These are phyloP conservation scores for Dasyornis broadbenti DNA, from an alignment of 2,113 vertebrate species.

Conservation along the genomic window DNA sequence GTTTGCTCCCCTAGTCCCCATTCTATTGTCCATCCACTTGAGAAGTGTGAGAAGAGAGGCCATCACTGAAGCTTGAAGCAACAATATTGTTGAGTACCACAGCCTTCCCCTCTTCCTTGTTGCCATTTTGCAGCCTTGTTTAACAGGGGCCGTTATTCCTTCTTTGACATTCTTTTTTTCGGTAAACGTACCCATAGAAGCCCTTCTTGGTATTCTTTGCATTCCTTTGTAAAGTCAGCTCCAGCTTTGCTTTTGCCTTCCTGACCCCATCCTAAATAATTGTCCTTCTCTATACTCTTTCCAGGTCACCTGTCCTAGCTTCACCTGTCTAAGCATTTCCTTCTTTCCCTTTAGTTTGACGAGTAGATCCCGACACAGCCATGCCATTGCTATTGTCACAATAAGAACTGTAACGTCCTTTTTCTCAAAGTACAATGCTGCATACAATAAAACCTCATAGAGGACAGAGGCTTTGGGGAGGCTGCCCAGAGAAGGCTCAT, in stretches of 20 bases:
- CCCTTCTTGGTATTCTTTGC: neutral
- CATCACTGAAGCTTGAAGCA: neutral
- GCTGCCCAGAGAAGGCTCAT: neutral
- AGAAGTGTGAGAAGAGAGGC: neutral
- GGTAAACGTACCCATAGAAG: neutral
- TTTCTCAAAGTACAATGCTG: neutral
- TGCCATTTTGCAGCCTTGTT: neutral
- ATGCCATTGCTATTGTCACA: neutral
- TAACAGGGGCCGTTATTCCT: neutral
- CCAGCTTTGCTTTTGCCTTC: neutral
- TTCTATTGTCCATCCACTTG: neutral
- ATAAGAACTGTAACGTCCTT: neutral
- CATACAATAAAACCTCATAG: accelerated
- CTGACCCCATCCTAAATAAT: neutral
- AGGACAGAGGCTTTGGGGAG: neutral
- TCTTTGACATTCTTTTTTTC: neutral
- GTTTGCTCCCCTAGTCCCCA: neutral
- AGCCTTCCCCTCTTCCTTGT: neutral
- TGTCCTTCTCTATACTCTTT: accelerated
- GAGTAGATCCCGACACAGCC: neutral
- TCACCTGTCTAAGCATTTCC: neutral
- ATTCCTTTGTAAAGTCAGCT: neutral
- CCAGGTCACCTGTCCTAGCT: neutral
- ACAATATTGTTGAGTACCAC: neutral
- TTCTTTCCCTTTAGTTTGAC: neutral